phyloP scores from a whole-genome alignment of 2,113 vertebrate genomes.

The Otolemur garnettii region DNA sequence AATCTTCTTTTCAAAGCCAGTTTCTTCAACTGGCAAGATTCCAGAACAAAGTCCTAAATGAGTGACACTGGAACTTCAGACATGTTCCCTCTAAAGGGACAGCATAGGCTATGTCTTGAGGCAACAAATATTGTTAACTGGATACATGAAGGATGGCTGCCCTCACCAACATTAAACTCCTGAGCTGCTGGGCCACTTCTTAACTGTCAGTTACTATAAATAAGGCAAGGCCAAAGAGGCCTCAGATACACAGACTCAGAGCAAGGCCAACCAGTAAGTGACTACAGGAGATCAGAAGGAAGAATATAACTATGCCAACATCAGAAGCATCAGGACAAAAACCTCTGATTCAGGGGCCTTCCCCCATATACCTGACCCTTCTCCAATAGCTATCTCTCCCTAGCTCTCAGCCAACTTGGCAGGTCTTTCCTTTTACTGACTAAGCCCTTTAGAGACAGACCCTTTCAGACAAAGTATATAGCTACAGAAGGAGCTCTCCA shows the following conservation, averaged over 20 bases:
- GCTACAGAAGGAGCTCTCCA: background rate
- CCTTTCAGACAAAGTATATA: background rate
- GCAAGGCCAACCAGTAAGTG: background rate
- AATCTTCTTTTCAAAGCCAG: background rate
- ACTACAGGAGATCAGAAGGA: background rate
- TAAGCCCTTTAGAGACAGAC: background rate
- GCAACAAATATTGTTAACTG: background rate
- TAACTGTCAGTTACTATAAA: background rate
- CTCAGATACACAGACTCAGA: too few relatives aligned
- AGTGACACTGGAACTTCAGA: conserved; percentile 2
- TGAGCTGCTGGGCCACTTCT: background rate
- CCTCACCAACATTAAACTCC: background rate
- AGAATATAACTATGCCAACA: background rate
- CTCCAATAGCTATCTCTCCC: background rate
- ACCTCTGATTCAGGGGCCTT: background rate
- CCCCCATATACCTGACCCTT: background rate
- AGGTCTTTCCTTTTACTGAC: background rate
- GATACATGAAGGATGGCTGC: background rate
- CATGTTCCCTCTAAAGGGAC: background rate
- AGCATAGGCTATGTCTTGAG: background rate
- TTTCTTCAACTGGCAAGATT: conserved; percentile 8
- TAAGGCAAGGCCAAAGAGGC: background rate
- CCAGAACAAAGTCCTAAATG: conserved; percentile 7
- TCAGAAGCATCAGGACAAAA: background rate
- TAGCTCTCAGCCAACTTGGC: background rate